Evolutionary conservation across 2,888 invertebrate genomes (phyloP), one percentile per base, ranked within the genome.

Genomic region (Drosophila prolongata): DNA sequence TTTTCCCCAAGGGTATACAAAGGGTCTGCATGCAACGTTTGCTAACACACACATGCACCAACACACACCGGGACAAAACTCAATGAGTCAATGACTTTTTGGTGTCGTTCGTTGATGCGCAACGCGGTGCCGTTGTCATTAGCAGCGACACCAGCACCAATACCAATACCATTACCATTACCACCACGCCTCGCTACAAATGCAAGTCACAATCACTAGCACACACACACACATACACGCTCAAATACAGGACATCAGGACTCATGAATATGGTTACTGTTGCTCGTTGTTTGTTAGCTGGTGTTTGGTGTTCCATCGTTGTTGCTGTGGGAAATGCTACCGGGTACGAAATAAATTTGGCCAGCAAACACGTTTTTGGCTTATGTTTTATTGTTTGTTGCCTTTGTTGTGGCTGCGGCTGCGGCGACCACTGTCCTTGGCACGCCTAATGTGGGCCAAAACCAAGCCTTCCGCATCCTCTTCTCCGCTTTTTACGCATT

Each of bases 1-100:
- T 10, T 13, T 1, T 16, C 3, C 3, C 16, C 24, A 16, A 62
- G 62, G 43, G 60, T 64, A 47, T 34, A 19, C 9, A 19, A 35
- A 27, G 14, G 38, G 24, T 14, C 10, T 10, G 11, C 42, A n/a
- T 16, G 30, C 47, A 42, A 46, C 24, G 24, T 43, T 47, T 49
- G 47, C 6, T 30, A 27, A 38, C 14, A 47, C 37, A n/a, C n/a
- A 56, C 27, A 43, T 43, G 49, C 59, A 59, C 37, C 30, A 42
- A 50, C 44, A 37, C 47, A 58, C 65, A 73, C 71, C 58, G 67
- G 58, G 50, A 78, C 40, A 35, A 69, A 81, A 81, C 83, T 84
- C 83, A 84, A 84, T 78, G 83, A 84, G 83, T 84, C 83, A 84
- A 84, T 84, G 83, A 84, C 83, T 87, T 84, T 84, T 73, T 84